Evolutionary conservation across 2,113 vertebrate genomes (phyloP).

Genomic region (Zosterops hypoxanthus): DNA sequence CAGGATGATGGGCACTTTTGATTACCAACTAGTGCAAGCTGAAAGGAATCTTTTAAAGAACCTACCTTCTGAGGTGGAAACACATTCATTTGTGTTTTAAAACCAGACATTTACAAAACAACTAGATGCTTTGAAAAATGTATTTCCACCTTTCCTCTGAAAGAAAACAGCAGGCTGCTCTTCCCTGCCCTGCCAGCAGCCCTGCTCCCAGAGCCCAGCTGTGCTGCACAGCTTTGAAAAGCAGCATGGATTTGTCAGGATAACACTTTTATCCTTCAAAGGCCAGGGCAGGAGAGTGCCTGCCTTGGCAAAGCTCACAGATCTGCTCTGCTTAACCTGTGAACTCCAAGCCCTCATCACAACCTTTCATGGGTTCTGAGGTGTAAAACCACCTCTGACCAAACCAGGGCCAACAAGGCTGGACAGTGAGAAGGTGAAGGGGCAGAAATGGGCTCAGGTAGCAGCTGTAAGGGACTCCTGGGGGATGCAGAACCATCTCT

Average conservation of each 20-base stretch:
- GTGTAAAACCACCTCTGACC: background rate
- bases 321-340: constrained; percentile 68
- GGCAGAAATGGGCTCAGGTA: background rate
- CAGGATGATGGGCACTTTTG: background rate
- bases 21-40: background rate
- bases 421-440: background rate
- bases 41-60: background rate
- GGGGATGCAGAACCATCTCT: background rate
- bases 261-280: constrained; percentile 70
- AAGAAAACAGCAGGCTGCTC: background rate
- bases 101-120: background rate
- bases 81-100: background rate
- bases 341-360: constrained; percentile 19
- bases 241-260: constrained; percentile 64
- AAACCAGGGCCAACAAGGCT: background rate
- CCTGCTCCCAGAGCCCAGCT: background rate
- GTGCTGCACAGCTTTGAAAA: constrained; percentile 50
- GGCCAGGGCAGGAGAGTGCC: background rate
- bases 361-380: background rate
- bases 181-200: background rate
- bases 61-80: background rate
- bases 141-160: background rate
- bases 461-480: background rate
- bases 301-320: constrained; percentile 6
- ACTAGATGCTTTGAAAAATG: background rate